A percentile compares a stretch with the other conserved stretches of the same genome.
Conservation (phyloP, 2,113 vertebrate genomes). For the Todiramphus chloris region DNA sequence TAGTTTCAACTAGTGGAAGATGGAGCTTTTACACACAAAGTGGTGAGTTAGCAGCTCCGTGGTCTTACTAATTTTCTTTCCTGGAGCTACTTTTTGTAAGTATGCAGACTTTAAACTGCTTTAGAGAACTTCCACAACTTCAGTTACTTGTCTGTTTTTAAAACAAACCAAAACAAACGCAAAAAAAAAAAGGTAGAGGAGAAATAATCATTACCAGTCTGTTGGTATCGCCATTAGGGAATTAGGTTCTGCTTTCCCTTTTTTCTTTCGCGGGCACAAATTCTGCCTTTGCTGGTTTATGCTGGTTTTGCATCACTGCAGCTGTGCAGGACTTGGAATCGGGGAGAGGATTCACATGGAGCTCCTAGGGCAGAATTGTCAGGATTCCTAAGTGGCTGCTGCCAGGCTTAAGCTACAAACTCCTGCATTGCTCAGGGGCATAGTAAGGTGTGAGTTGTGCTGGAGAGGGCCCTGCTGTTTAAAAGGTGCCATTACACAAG, state of each 20-base stretch:
- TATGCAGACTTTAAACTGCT: background rate
- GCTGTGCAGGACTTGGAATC: background rate
- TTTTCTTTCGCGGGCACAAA: background rate
- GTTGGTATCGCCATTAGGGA: background rate
- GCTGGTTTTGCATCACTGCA: background rate
- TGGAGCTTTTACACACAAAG: background rate
- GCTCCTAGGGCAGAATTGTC: background rate
- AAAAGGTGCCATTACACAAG: background rate
- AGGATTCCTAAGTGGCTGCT: background rate
- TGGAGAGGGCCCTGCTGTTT: background rate
- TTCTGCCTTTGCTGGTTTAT: background rate
- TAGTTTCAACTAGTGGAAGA: background rate
- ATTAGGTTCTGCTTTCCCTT: background rate
- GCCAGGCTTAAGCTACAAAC: background rate
- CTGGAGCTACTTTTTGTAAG: background rate
- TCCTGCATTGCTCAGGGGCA: background rate
- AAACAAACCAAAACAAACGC: background rate
- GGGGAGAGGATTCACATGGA: background rate
- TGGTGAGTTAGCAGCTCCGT: background rate
- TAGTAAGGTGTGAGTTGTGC: slow-evolving; percentile 13
- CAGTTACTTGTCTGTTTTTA: background rate
- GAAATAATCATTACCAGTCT: background rate
- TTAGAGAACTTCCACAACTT: background rate
- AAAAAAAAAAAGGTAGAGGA: background rate
- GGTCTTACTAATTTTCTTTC: background rate